A percentile compares a stretch with the other conserved stretches of the same genome.
These are phyloP conservation scores for Carapus acus DNA, from an alignment of 2,797 vertebrate genomes.

Conservation along the genomic window DNA sequence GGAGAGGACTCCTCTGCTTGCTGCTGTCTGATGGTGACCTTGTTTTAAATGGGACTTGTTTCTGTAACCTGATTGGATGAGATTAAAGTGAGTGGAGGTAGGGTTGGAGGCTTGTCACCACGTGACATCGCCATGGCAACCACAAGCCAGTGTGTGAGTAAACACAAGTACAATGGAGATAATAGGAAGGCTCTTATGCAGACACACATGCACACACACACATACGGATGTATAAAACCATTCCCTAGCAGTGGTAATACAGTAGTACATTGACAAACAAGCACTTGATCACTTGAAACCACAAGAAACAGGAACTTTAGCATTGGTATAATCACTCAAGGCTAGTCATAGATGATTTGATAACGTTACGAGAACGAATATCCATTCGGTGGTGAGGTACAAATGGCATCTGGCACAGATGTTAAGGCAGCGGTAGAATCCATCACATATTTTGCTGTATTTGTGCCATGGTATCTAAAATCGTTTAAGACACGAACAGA, in stretches of 20 bases:
- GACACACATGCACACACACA: constrained; percentile 20
- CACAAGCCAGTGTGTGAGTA: constrained; percentile 21
- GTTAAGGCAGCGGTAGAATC: too few species aligned
- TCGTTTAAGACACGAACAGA: too few species aligned
- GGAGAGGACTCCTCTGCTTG: constrained; percentile 5
- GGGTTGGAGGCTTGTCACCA: constrained; percentile 4
- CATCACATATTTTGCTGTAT: too few species aligned
- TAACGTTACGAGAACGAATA: too few species aligned
- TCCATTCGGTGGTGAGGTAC: too few species aligned
- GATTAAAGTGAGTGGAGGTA: constrained; percentile 21
- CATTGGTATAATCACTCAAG: too few species aligned
- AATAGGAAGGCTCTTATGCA: constrained; percentile 37
- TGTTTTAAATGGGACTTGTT: constrained; percentile 33
- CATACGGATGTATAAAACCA: constrained; percentile 8
- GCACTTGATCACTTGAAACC: constrained; percentile 29
- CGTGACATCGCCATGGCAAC: constrained; percentile 55
- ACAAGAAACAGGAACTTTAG: too few species aligned
- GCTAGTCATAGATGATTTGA: too few species aligned
- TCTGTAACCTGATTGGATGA: constrained; percentile 44
- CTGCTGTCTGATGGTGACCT: constrained; percentile 24
- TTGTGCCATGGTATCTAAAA: too few species aligned
- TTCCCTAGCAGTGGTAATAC: constrained; percentile 23
- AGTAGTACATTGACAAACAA: constrained; percentile 34
- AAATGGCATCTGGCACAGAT: too few species aligned
- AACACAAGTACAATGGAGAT: constrained; percentile 51